Base-by-base conservation (phyloP, 2,888 invertebrate species). In the Lasius platythorax region DNA sequence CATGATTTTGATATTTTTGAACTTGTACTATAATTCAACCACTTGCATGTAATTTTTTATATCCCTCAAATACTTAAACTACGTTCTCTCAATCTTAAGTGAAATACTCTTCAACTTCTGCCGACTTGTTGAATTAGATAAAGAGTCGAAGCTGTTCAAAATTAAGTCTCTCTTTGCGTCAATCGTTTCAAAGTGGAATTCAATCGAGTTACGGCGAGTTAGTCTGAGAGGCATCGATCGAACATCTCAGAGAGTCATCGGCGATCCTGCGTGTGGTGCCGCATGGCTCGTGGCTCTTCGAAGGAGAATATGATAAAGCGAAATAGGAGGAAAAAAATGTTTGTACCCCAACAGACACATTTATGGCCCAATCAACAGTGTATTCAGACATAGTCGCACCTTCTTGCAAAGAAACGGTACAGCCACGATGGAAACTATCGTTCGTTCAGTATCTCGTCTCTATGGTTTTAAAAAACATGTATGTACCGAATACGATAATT, bases 311-410 rank as follows among this genome's bases (percentile, higher is more conserved):
- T 88, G 89, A 92, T 84, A 88, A 87, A 87, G 87, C 66, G 89
- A 88, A 73, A 79, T 79, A 81, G 68, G 70, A 86, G 63, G 74
- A 58, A 84, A 87, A 90, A 92, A 89, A 90, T 92, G 90, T 93
- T 93, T 93, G 92, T 92, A 90, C 90, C 90, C 91, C 87, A 91
- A 92, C 93, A 94, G 94, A 94, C 94, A 94, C 94, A 93, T 95
- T 95, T 94, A 94, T 94, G 93, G 92, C 93, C 94, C 94, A 95
- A 95, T 95, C 95, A 95, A 94, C 94, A 93, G 91, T 92, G 94
- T 92, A 95, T 95, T 95, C 94, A 95, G 93, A 93, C 93, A 93
- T 91, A 92, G 94, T 94, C 95, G 93, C 94, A 94, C 94, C 94
- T 94, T 92, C 90, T 89, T 88, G 87, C 86, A 46, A 85, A 82